phyloP scores from a whole-genome alignment of 2,888 invertebrate species.

The Ferdinandea cuprea region DNA sequence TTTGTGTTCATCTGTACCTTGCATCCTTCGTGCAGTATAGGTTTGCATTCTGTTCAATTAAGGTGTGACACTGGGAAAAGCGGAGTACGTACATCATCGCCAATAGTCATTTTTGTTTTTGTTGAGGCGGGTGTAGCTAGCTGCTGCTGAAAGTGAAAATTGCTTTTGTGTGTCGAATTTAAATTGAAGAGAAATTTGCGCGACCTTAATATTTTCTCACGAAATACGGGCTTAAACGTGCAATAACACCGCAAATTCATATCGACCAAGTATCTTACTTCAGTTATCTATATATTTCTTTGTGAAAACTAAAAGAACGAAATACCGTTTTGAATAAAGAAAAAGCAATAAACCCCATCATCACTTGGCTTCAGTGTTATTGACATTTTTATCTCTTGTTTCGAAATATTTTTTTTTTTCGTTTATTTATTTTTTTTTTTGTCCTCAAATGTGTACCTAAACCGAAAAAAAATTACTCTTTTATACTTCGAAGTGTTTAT shows the following conservation, averaged over 20 bases:
- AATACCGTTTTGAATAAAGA: conserved; percentile 21
- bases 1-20: too few species aligned
- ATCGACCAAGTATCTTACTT: conserved; percentile 3
- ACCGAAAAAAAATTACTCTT: conserved; percentile 27
- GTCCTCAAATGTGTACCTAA: conserved; percentile 43
- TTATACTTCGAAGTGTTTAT: conserved; percentile 47
- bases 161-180: conserved; percentile 35
- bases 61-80: conserved; percentile 68
- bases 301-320: conserved; percentile 17
- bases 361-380: conserved; percentile 58
- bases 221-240: conserved; percentile 3
- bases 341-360: conserved; percentile 36
- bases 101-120: conserved; percentile 47
- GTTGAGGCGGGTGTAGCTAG: conserved; percentile 58
- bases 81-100: conserved; percentile 57
- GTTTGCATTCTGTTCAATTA: conserved; percentile 72
- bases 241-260: background rate
- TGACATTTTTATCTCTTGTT: conserved; percentile 55
- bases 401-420: too few species aligned
- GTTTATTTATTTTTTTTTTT: conserved; percentile 28
- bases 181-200: conserved; percentile 54
- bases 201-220: conserved; percentile 20
- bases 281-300: background rate
- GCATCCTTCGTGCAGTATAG: conserved; percentile 67
- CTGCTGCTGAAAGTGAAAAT: conserved; percentile 64